Evolutionary conservation across 2,113 vertebrate genomes (phyloP).

Genomic region (Prionailurus bengalensis): DNA sequence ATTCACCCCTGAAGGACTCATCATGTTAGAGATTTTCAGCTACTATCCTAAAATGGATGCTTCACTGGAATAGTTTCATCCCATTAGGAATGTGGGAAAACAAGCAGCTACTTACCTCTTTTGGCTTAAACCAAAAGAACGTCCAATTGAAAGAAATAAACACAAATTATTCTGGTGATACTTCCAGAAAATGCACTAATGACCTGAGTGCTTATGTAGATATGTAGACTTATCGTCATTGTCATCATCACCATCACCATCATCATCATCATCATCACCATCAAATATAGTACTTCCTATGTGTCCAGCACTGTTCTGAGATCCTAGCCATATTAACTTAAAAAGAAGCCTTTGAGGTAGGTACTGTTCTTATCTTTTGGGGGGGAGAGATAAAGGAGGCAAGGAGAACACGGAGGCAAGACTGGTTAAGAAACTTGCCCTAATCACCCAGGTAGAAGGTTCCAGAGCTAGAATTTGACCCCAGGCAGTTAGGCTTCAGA

Average conservation of each 20-base stretch:
- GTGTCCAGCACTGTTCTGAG: background rate
- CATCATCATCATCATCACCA: background rate
- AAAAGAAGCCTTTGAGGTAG: background rate
- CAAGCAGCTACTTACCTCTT: background rate
- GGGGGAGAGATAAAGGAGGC: background rate
- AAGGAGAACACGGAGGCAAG: background rate
- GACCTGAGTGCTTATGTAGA: background rate
- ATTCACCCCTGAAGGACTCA: background rate
- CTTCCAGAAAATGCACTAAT: background rate
- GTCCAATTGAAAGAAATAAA: background rate
- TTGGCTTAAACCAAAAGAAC: background rate
- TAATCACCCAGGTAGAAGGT: background rate
- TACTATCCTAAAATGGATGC: background rate
- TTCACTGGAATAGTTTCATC: background rate
- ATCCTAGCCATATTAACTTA: background rate
- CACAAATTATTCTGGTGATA: background rate
- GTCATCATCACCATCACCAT: background rate
- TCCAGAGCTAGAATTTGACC: background rate
- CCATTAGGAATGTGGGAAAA: background rate
- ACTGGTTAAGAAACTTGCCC: background rate
- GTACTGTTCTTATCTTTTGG: background rate
- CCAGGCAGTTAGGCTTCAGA: background rate
- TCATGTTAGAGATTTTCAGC: background rate
- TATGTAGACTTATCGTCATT: background rate
- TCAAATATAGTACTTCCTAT: background rate